Evolutionary conservation across 2,888 invertebrate genomes (phyloP), one percentile per base, ranked within the genome.

Genomic region (Orchestes rusci): DNA sequence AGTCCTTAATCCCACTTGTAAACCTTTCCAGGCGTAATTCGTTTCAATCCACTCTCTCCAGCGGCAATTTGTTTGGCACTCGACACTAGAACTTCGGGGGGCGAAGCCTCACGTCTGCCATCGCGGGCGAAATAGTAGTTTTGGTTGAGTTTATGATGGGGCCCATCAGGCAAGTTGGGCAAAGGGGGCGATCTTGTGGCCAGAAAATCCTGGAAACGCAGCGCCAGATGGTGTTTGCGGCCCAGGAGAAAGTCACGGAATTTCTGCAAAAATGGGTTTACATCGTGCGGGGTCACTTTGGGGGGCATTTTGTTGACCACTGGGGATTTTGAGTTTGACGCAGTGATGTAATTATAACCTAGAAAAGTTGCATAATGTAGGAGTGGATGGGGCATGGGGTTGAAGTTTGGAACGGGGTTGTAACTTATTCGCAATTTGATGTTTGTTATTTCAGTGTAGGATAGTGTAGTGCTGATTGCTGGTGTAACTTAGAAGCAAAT

Each of bases 71-170:
- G 54, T 39, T 58, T 59, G 5, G 50, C 44, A 18, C 36, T 41
- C 7, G 56, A 50, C 16, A 68, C 73, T 18, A 84, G 58, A 34
- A 78, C 67, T 29, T 71, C 41, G 1, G 90, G 87, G 2, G 86
- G 88, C 8, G 65, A 55, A 3, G 87, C 84, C 63, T 85, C 82
- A 43, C 91, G 75, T 37, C 95, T 77, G 0, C 74, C 89, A 72
- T 96, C 95, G 44, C 94, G 76, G 0, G 73, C 68, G 61, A 73
- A 84, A 61, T 96, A 95, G 65, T 92, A 91, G 67, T 94, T 92
- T 34, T 76, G 79, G 10, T 83, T 77, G 48, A 88, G 72, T 59
- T 80, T 78, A 67, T 89, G 86, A 19, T 83, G 73, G 2, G 86
- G 82, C 7, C 93, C 95, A 50, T 80, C 86, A 15, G 90, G 95